Base-by-base conservation (phyloP, 2,113 vertebrate genomes). In the Phalacrocorax aristotelis region DNA sequence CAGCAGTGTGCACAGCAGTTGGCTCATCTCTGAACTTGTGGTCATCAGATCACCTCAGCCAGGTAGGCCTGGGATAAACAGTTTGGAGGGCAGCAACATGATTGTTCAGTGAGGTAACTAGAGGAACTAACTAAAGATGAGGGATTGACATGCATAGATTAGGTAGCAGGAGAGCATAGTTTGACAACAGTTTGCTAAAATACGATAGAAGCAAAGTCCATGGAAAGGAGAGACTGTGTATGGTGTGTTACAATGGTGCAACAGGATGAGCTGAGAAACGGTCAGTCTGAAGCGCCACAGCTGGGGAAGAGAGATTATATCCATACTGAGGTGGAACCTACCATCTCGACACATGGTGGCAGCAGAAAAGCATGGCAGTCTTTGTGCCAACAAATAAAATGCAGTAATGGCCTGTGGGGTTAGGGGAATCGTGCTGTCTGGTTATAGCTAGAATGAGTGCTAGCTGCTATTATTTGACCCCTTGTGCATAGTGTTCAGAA, bases 351-450 rank as follows among this genome's bases (percentile, higher is more conserved):
- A 51, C 85, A 32, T 0, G 92, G 90, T 77, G 85, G 86, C 86
- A 93, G 89, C 74, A 95, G 75, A 27, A 90, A 92, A 74, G 83
- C 72, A 26, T 17, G 75, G 30, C 61, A 38, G 13, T 5, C 36
- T n/a, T 23, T 16, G 40, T 77, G 84, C 60, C 64, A 34, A 2
- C 30, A 9, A 14, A 5, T 2, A 1, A 29, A 20, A 20, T 3
- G 13, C 29, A 18, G 68, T 7, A 11, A 5, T 4, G 52, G 46
- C 22, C 54, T 29, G 21, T 5, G 80, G 66, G 7, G 27, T 2
- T 15, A 4, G 38, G n/a, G 36, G 55, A 25, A 2, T 15, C 0
- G 0, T 14, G 4, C 9, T 16, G 13, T 13, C 19, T 46, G 29
- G 32, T 17, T 52, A 7, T 5, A 16, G n/a, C 19, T 25, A 3